Conservation (phyloP, 2,797 vertebrate genomes). For the Aselliscus stoliczkanus region DNA sequence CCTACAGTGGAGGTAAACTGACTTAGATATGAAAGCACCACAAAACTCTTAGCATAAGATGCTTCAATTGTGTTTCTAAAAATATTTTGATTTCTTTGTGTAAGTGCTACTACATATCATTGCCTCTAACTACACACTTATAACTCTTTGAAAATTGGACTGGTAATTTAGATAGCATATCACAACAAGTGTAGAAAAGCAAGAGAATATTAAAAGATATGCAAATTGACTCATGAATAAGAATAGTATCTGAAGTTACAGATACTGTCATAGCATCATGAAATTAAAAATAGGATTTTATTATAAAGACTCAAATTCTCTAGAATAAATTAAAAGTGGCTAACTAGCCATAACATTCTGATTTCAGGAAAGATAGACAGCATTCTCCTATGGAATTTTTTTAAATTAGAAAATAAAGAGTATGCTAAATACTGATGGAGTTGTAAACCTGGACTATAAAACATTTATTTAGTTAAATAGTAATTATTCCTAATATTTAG, state of each 20-base stretch:
- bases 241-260: slow-evolving; percentile 56
- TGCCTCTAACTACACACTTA: slow-evolving; percentile 49
- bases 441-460: not conserved
- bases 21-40: slow-evolving; percentile 5
- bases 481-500: not conserved
- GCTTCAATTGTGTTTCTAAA: slow-evolving; percentile 62
- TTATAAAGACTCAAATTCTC: slow-evolving; percentile 34
- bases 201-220: slow-evolving; percentile 63
- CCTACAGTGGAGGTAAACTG: not conserved
- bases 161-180: slow-evolving; percentile 63
- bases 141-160: slow-evolving; percentile 56
- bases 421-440: not conserved
- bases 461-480: not conserved
- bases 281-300: slow-evolving; percentile 49
- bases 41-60: slow-evolving; percentile 27
- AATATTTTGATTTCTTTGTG: slow-evolving; percentile 73
- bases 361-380: not conserved
- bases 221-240: slow-evolving; percentile 63
- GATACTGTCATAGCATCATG: slow-evolving; percentile 50
- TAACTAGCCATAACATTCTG: not conserved
- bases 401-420: not conserved
- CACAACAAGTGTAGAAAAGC: slow-evolving; percentile 51
- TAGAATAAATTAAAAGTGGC: slow-evolving; percentile 21
- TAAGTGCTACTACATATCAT: slow-evolving; percentile 45
- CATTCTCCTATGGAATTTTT: not conserved